Evolutionary conservation across 2,797 vertebrate species (phyloP).

Genomic region (Enteromius paludinosus): DNA sequence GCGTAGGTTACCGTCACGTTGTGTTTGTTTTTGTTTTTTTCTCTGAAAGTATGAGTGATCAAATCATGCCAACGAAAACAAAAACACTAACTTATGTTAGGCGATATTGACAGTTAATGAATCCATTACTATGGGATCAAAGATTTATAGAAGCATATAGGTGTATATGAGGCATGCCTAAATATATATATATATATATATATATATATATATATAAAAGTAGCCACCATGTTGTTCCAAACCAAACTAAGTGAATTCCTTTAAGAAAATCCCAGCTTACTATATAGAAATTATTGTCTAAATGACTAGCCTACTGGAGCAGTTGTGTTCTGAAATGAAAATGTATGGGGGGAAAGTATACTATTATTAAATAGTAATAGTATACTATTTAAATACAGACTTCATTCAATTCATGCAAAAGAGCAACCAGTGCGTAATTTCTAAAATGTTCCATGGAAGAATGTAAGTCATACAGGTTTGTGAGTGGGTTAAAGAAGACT

Average conservation of each 20-base stretch:
- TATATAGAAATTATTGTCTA: background rate
- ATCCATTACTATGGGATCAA: background rate
- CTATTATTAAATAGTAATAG: background rate
- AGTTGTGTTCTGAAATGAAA: background rate
- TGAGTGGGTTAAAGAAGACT: background rate
- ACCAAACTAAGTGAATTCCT: background rate
- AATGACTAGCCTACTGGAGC: background rate
- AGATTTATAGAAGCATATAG: too few species aligned
- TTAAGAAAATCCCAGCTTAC: too few species aligned
- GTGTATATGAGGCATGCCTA: background rate
- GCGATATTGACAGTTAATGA: background rate
- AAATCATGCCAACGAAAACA: background rate
- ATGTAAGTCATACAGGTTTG: slow-evolving; percentile 7
- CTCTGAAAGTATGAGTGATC: background rate
- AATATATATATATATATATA: too few species aligned
- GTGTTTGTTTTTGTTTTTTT: background rate
- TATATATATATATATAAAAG: background rate
- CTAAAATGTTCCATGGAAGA: slow-evolving; percentile 10
- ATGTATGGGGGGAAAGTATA: background rate
- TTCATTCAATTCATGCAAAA: background rate
- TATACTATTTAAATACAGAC: too few species aligned
- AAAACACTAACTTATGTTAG: background rate
- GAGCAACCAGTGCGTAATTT: background rate
- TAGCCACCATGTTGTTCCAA: background rate
- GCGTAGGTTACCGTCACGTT: background rate